phyloP scores from a whole-genome alignment of 2,113 vertebrate genomes.

The Gallinago paraguaiae region DNA sequence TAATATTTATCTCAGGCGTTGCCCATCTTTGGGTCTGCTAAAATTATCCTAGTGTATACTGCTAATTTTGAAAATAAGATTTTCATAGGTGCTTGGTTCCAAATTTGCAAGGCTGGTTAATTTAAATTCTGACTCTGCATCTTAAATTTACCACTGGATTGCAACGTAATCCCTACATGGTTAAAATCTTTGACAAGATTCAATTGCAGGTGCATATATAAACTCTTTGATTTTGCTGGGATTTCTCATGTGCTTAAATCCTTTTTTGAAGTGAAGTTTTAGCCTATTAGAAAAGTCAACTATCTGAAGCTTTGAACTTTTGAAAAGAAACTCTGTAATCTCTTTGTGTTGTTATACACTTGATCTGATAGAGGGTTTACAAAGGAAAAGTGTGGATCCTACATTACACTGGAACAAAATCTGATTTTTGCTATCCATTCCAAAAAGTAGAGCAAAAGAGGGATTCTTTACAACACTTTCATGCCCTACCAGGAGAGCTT shows the following conservation, averaged over 20 bases:
- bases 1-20: not conserved
- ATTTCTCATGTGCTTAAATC: not conserved
- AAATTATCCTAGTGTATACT: not conserved
- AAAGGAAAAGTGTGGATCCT: not conserved
- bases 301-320: not conserved
- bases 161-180: not conserved
- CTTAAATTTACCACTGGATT: not conserved
- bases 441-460: not conserved
- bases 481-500: not conserved
- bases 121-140: not conserved
- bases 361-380: not conserved
- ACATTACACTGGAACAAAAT: not conserved
- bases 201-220: not conserved
- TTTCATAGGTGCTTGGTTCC: not conserved
- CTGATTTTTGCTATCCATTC: not conserved
- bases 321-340: not conserved
- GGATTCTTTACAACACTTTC: not conserved
- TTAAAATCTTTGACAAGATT: not conserved
- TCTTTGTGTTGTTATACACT: not conserved
- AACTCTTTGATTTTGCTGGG: not conserved
- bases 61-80: not conserved
- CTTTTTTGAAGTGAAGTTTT: not conserved
- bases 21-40: not conserved
- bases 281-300: not conserved
- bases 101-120: not conserved